Conservation (phyloP, 2,113 vertebrate species). For the Morone saxatilis region DNA sequence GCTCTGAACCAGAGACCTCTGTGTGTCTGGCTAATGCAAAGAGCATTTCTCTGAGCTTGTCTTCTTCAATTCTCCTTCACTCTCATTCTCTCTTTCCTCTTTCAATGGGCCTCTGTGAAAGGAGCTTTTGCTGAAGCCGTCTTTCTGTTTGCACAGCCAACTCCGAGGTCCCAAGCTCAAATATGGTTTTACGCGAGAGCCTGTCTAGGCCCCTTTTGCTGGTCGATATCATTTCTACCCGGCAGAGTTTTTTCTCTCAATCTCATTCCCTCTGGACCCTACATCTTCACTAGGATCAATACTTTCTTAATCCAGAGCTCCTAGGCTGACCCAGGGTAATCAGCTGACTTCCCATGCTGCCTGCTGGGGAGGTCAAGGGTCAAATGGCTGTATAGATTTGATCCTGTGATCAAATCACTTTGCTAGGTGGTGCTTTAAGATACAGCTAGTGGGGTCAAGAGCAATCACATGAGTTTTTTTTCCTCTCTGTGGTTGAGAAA, state of each 20-base stretch:
- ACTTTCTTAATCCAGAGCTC: slow-evolving; percentile 77
- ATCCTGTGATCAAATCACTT: slow-evolving; percentile 82
- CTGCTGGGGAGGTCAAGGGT: slow-evolving; percentile 78
- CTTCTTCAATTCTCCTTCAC: slow-evolving; percentile 56
- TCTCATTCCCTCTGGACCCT: slow-evolving; percentile 72
- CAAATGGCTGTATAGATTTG: slow-evolving; percentile 82
- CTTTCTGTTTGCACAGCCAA: slow-evolving; percentile 76
- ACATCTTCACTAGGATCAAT: slow-evolving; percentile 80
- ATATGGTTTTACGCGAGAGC: slow-evolving; percentile 73
- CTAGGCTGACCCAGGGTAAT: slow-evolving; percentile 74
- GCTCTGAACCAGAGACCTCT: slow-evolving; percentile 64
- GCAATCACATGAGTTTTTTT: slow-evolving; percentile 56
- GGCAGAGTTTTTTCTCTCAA: slow-evolving; percentile 70
- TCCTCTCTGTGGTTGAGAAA: slow-evolving; percentile 13
- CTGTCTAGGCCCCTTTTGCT: slow-evolving; percentile 54
- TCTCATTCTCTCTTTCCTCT: slow-evolving; percentile 56
- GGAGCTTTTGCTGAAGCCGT: slow-evolving; percentile 65
- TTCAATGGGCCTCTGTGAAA: slow-evolving; percentile 65
- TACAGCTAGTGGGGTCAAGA: slow-evolving; percentile 67
- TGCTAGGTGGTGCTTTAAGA: slow-evolving; percentile 70
- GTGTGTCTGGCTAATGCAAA: slow-evolving; percentile 75
- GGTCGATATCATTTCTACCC: slow-evolving; percentile 78
- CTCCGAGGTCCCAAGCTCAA: slow-evolving; percentile 73
- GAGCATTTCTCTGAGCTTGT: slow-evolving; percentile 66
- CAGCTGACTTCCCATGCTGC: slow-evolving; percentile 81